Evolutionary conservation across 2,888 invertebrate genomes (phyloP).

Genomic region (Nesidiocoris tenuis): DNA sequence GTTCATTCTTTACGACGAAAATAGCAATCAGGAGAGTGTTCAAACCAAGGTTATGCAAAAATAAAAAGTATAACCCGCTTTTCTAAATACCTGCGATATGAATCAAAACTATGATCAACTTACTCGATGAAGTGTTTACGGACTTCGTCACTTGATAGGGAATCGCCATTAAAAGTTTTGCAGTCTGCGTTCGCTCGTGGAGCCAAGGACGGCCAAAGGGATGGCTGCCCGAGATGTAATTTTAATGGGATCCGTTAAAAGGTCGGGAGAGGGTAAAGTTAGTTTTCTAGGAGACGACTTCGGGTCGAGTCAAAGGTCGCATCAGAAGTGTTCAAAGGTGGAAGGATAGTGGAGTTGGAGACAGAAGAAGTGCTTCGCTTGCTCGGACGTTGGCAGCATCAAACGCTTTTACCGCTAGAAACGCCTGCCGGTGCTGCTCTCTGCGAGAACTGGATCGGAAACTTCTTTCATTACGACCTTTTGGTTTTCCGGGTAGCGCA

Average conservation of each 20-base stretch:
- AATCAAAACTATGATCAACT: too few relatives aligned
- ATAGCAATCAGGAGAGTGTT: too few relatives aligned
- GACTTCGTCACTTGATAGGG: too few relatives aligned
- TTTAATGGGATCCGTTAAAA: neutral
- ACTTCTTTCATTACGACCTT: conserved; percentile 16
- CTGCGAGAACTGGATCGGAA: conserved; percentile 2
- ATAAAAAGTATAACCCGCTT: too few relatives aligned
- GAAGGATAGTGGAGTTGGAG: too few relatives aligned
- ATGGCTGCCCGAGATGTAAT: neutral
- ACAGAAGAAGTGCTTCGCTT: neutral
- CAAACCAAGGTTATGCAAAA: too few relatives aligned
- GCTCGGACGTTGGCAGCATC: neutral
- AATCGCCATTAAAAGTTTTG: too few relatives aligned
- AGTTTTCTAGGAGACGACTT: neutral
- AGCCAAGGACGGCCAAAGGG: neutral
- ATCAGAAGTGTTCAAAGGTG: too few relatives aligned
- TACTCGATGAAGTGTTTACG: too few relatives aligned
- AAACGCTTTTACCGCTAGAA: neutral
- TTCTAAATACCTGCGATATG: too few relatives aligned
- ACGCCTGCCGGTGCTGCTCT: neutral
- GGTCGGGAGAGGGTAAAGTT: neutral
- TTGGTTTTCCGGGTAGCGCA: neutral
- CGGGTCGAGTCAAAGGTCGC: neutral
- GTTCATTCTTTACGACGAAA: too few relatives aligned
- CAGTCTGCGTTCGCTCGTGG: too few relatives aligned